A percentile compares a stretch with the other conserved stretches of the same genome.
phyloP scores from a whole-genome alignment of 2,888 invertebrate species.

The Furcula furcula region DNA sequence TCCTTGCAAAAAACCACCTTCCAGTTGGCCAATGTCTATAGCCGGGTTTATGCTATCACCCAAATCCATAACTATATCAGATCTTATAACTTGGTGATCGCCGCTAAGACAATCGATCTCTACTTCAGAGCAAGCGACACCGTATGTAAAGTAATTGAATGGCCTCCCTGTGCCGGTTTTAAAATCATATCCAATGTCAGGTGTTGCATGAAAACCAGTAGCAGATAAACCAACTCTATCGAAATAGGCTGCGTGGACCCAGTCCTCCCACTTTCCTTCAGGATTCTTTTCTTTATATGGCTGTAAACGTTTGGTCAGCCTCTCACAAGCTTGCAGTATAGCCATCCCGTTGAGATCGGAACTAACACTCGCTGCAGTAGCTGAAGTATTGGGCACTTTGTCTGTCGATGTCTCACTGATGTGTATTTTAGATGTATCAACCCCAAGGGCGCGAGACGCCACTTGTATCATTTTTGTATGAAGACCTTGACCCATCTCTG shows the following conservation, averaged over 20 bases:
- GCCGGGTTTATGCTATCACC: constrained; percentile 98
- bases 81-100: constrained; percentile 93
- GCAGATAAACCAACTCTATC: constrained; percentile 90
- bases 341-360: constrained; percentile 97
- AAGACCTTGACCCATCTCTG: constrained; percentile 98
- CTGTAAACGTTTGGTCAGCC: constrained; percentile 86
- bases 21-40: constrained; percentile 97
- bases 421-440: constrained; percentile 88
- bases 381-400: constrained; percentile 94
- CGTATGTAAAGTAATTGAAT: constrained; percentile 93
- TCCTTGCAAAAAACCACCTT: constrained; percentile 97
- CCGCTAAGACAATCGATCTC: constrained; percentile 97
- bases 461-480: constrained; percentile 98
- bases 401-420: constrained; percentile 93
- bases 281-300: constrained; percentile 89
- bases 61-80: constrained; percentile 98
- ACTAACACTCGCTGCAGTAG: constrained; percentile 94
- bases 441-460: constrained; percentile 87
- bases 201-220: constrained; percentile 91
- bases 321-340: constrained; percentile 90
- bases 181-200: constrained; percentile 87
- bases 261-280: constrained; percentile 90
- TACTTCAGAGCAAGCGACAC: constrained; percentile 93
- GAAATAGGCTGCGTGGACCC: constrained; percentile 89
- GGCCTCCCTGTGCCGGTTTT: constrained; percentile 86